Base-by-base conservation (phyloP, 2,113 vertebrate species). In the Drymodes brunneopygia region DNA sequence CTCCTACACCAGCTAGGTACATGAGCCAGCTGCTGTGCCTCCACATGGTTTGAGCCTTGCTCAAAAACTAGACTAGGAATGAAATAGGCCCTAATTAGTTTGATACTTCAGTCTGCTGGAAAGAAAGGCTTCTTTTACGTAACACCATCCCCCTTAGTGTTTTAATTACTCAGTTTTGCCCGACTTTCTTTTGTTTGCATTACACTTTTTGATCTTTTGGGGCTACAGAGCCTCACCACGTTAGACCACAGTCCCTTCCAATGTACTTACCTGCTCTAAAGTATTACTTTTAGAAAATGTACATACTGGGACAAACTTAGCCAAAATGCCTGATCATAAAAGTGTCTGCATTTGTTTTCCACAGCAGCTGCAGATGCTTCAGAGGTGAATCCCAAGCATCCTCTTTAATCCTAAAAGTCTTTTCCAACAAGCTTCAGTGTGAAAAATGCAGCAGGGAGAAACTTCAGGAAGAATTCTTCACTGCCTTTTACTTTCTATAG, bases 81-180 rank as follows among this genome's bases (percentile, higher is more conserved):
- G 33, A 67, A 54, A 81, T 88, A 48, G 7, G 51, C 6, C 7
- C 23, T 51, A 11, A 24, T 53, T 74, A 74, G 35, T 69, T 40
- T 57, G 35, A 25, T 72, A 80, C 7, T 7, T 91, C 36, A 77
- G 44, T 12, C 50, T 13, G 48, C 36, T 72, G 18, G 20, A 77
- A 74, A 78, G 7, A 88, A 75, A 62, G 21, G 47, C 5, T 60
- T 88, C 6, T 66, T 81, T 84, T 40, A 56, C 4, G 7, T 36
- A 54, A 33, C 18, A 54, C 2, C 10, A 9, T 2, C 2, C 2
- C 6, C 1, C 5, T 4, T 6, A 13, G 28, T 50, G 29, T 29
- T 77, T 70, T 33, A 28, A 25, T 48, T 3, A 57, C 35, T 82
- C 5, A 1, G 10, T 86, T 94, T 92, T 86, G 18, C 56, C 73